Conservation (phyloP, 1,140 invertebrate species). For the Halictus rubicundus region DNA sequence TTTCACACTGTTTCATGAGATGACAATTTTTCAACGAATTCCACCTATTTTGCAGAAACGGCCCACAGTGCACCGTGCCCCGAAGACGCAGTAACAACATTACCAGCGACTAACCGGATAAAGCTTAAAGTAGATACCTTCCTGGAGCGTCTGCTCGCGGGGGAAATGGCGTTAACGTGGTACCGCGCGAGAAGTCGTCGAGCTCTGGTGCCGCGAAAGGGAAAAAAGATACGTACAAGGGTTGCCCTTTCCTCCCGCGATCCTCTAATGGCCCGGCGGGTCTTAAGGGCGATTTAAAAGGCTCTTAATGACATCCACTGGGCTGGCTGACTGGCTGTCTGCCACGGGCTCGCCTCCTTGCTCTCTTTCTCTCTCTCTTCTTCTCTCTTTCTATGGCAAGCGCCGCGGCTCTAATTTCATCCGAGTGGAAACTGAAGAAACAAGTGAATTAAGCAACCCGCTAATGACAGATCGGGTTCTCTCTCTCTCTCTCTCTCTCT, state of each 20-base stretch:
- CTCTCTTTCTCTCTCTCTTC: background rate
- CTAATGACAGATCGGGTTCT: conserved; percentile 77
- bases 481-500: background rate
- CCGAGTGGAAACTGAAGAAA: conserved; percentile 77
- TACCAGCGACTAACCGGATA: conserved; percentile 67
- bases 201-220: conserved; percentile 40
- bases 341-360: conserved; percentile 1
- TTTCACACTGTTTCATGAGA: no score
- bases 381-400: no score
- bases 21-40: no score
- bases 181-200: conserved; percentile 35
- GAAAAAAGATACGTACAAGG: conserved; percentile 71
- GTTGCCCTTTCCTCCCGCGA: conserved; percentile 68
- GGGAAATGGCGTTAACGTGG: conserved; percentile 63
- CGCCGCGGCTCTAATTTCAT: conserved; percentile 74
- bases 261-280: conserved; percentile 71
- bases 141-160: conserved; percentile 46
- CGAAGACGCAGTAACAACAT: conserved; percentile 63
- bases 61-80: no score
- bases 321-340: conserved; percentile 40
- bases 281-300: conserved; percentile 76
- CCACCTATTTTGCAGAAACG: no score
- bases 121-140: conserved; percentile 63
- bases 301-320: conserved; percentile 76
- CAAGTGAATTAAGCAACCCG: conserved; percentile 76